Conservation (phyloP, 2,113 vertebrate genomes). For the Galemys pyrenaicus region DNA sequence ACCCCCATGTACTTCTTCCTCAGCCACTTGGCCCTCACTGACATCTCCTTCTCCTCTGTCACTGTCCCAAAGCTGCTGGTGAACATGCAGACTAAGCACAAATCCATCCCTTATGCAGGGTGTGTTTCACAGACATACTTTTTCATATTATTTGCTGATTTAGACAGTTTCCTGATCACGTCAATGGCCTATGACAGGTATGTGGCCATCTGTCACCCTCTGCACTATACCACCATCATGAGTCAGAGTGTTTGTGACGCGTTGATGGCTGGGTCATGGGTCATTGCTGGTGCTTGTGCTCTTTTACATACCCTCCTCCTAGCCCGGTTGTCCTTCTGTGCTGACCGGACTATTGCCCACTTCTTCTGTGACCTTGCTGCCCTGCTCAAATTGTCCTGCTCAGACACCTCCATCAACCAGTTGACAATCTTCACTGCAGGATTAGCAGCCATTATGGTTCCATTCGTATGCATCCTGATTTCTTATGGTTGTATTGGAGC, state of each 20-base stretch:
- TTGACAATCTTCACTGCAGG: conserved; percentile 71
- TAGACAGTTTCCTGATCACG: conserved; percentile 76
- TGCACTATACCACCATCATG: conserved; percentile 65
- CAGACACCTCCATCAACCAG: conserved; percentile 75
- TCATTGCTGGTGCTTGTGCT: conserved; percentile 38
- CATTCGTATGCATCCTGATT: conserved; percentile 68
- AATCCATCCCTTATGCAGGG: conserved; percentile 44
- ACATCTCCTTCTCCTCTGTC: conserved; percentile 63
- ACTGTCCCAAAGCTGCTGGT: conserved; percentile 67
- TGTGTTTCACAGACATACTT: conserved; percentile 69
- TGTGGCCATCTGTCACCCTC: conserved; percentile 74
- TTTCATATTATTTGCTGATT: conserved; percentile 68
- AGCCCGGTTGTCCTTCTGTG: conserved; percentile 58
- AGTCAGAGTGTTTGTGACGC: conserved; percentile 35
- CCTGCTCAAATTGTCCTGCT: conserved; percentile 72
- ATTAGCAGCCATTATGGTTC: conserved; percentile 61
- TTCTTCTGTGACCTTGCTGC: conserved; percentile 76
- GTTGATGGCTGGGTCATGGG: conserved; percentile 63
- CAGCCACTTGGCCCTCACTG: conserved; percentile 66
- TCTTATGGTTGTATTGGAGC: conserved; percentile 74
- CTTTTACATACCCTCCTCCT: conserved; percentile 64
- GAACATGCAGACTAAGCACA: neutral
- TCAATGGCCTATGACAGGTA: conserved; percentile 79
- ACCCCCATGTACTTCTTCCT: conserved; percentile 78
- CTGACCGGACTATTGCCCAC: conserved; percentile 44